phyloP scores from a whole-genome alignment of 1,140 invertebrate genomes.

The Druon quercuslanigerum region DNA sequence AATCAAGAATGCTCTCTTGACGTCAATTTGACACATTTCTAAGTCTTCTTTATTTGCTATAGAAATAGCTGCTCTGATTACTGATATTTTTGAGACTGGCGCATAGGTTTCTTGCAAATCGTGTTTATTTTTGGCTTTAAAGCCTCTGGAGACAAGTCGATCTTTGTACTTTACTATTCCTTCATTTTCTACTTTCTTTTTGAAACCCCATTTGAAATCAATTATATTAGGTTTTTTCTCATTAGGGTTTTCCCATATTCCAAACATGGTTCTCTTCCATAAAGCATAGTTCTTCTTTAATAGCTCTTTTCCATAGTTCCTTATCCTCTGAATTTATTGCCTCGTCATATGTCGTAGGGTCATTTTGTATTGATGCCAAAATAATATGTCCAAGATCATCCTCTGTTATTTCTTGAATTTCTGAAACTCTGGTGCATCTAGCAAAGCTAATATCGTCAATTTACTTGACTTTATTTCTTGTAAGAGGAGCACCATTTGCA shows the following conservation, averaged over 20 bases:
- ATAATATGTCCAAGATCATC: slow-evolving; percentile 39
- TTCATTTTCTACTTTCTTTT: slow-evolving; percentile 53
- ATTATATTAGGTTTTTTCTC: slow-evolving; percentile 48
- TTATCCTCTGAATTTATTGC: too few relatives aligned
- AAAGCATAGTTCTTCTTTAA: slow-evolving; percentile 52
- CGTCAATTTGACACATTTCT: slow-evolving; percentile 46
- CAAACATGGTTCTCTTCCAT: slow-evolving; percentile 50
- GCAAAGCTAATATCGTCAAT: slow-evolving; percentile 38
- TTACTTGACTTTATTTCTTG: slow-evolving; percentile 39
- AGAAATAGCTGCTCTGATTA: slow-evolving; percentile 45
- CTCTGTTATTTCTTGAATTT: slow-evolving; percentile 23
- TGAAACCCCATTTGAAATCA: slow-evolving; percentile 61
- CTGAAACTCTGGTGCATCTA: slow-evolving; percentile 34
- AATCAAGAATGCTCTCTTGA: slow-evolving; percentile 53
- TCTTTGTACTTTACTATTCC: slow-evolving; percentile 48
- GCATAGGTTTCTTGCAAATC: slow-evolving; percentile 32
- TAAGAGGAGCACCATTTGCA: background rate
- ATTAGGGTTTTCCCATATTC: slow-evolving; percentile 44
- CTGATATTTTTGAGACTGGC: slow-evolving; percentile 52
- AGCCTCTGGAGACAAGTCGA: slow-evolving; percentile 50
- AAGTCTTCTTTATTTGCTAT: slow-evolving; percentile 36
- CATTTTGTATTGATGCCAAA: too few relatives aligned
- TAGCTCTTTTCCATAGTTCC: slow-evolving; percentile 54
- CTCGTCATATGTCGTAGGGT: too few relatives aligned
- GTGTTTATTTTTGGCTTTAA: background rate